A percentile compares a stretch with the other conserved stretches of the same genome.
phyloP scores from a whole-genome alignment of 2,888 invertebrate species.

The Tetragonisca angustula region DNA sequence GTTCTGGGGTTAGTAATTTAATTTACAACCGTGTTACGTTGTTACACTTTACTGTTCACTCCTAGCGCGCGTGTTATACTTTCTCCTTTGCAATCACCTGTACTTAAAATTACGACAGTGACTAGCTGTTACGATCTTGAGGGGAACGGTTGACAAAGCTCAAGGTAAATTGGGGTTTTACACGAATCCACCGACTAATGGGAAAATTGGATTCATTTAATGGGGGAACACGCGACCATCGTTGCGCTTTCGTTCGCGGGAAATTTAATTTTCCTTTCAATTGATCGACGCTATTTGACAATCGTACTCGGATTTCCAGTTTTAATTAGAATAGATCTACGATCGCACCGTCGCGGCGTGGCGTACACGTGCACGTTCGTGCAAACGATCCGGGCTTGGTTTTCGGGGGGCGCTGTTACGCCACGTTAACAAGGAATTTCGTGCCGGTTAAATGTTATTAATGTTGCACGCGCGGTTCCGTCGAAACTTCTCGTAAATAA shows the following conservation, averaged over 20 bases:
- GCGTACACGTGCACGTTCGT: background rate
- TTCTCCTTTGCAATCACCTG: too few species aligned
- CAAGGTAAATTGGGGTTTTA: background rate
- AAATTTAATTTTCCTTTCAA: constrained; percentile 11
- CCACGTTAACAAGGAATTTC: constrained; percentile 15
- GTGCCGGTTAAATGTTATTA: background rate
- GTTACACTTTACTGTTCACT: too few species aligned
- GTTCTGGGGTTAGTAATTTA: too few species aligned
- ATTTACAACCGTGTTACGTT: too few species aligned
- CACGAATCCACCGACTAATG: background rate
- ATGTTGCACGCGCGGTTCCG: background rate
- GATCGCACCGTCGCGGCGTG: background rate
- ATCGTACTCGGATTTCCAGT: constrained; percentile 5
- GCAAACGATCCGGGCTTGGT: background rate
- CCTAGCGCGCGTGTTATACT: too few species aligned
- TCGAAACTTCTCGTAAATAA: constrained; percentile 17
- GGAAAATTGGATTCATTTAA: constrained; percentile 19
- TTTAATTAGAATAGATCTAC: constrained; percentile 8
- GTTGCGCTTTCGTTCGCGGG: background rate
- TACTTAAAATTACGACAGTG: background rate
- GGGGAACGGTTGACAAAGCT: background rate
- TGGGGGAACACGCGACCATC: background rate
- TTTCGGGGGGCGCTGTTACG: background rate
- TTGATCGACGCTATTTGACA: constrained; percentile 12
- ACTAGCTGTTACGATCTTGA: background rate